A percentile compares a stretch with the other conserved stretches of the same genome.
Conservation (phyloP, 2,113 vertebrate species). For the Phyllopteryx taeniolatus region DNA sequence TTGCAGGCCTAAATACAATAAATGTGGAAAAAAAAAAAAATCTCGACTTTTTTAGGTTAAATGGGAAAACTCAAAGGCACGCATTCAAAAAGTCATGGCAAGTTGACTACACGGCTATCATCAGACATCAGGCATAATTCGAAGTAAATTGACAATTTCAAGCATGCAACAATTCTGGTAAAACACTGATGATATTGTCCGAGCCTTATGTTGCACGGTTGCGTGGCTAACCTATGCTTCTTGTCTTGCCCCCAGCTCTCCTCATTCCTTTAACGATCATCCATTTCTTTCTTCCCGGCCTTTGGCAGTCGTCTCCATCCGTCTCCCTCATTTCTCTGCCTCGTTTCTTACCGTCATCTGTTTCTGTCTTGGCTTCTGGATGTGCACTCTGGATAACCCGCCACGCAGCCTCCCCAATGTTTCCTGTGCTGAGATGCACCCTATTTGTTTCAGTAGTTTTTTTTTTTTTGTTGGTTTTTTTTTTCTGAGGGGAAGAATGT, state of each 20-base stretch:
- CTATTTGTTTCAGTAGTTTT: slow-evolving; percentile 73
- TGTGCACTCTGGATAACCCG: slow-evolving; percentile 76
- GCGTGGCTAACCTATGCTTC: neutral
- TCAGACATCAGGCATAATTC: no score
- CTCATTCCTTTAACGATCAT: slow-evolving; percentile 24
- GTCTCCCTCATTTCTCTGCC: slow-evolving; percentile 23
- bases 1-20: no score
- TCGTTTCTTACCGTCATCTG: slow-evolving; percentile 50
- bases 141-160: no score
- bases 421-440: slow-evolving; percentile 68
- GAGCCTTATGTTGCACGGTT: neutral
- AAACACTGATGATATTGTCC: neutral
- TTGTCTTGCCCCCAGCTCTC: slow-evolving; percentile 9
- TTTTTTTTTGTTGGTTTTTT: neutral
- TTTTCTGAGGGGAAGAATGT: slow-evolving; percentile 54
- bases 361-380: slow-evolving; percentile 69
- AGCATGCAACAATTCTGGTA: no score
- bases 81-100: no score
- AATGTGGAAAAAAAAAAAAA: no score
- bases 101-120: no score
- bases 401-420: slow-evolving; percentile 52
- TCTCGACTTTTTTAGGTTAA: no score
- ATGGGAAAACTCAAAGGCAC: no score
- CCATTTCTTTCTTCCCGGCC: slow-evolving; percentile 26
- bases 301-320: slow-evolving; percentile 14